Conservation (phyloP, 2,797 vertebrate species). For the Mus caroli region DNA sequence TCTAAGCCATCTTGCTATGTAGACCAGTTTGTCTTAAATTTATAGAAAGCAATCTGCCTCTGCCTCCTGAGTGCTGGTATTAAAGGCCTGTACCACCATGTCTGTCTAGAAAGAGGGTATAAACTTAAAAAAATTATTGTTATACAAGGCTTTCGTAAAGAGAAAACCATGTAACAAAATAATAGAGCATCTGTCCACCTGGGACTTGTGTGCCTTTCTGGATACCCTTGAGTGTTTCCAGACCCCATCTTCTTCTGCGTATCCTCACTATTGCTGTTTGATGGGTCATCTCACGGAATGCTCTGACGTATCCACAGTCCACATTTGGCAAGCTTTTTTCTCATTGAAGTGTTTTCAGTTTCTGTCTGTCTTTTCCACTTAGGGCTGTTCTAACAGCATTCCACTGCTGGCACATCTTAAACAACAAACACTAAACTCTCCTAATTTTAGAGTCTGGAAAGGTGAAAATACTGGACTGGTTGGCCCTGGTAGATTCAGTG, state of each 20-base stretch:
- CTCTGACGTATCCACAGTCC: not conserved
- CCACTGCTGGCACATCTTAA: not conserved
- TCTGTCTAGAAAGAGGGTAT: not conserved
- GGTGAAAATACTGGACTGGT: not conserved
- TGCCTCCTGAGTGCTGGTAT: not conserved
- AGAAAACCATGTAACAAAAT: not conserved
- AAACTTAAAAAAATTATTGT: slow-evolving; percentile 22
- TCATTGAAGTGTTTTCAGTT: slow-evolving; percentile 27
- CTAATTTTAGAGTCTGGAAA: not conserved
- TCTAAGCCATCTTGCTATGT: not conserved
- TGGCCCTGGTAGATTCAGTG: not conserved
- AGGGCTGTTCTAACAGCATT: not conserved
- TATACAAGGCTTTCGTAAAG: not conserved
- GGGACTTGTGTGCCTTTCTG: not conserved
- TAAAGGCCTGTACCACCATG: not conserved
- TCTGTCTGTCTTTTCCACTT: not conserved
- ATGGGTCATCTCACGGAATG: not conserved
- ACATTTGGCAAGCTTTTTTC: not conserved
- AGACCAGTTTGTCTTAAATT: not conserved
- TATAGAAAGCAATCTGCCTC: not conserved
- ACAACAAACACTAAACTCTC: not conserved
- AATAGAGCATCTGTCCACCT: not conserved
- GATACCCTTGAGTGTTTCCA: not conserved
- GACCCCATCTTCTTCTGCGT: not conserved
- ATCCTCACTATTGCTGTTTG: not conserved